phyloP scores from a whole-genome alignment of 1,140 invertebrate genomes.

The Chrysoperla carnea region DNA sequence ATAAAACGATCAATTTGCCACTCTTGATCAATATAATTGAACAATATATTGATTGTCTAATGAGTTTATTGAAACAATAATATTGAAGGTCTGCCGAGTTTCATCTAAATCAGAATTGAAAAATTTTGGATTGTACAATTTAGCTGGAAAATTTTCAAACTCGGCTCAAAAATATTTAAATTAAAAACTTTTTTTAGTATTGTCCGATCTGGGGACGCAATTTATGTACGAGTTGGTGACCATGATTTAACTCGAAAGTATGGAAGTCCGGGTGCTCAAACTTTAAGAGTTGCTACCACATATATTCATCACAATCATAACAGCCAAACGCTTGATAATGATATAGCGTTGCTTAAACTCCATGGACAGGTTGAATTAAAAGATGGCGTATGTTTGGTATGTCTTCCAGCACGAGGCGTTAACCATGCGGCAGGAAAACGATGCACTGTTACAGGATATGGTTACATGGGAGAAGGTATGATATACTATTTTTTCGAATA shows the following conservation, averaged over 20 bases:
- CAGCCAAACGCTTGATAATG: conserved; percentile 87
- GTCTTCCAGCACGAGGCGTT: conserved; percentile 70
- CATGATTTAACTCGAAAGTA: conserved; percentile 78
- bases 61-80: too few species aligned
- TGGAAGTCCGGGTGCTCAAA: conserved; percentile 75
- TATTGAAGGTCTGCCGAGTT: too few species aligned
- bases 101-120: too few species aligned
- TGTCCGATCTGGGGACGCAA: conserved; percentile 74
- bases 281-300: conserved; percentile 71
- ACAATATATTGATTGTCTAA: too few species aligned
- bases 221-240: conserved; percentile 83
- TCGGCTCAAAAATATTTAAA: background rate
- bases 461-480: conserved; percentile 82
- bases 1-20: too few species aligned
- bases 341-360: conserved; percentile 85
- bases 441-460: conserved; percentile 85
- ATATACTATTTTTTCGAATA: background rate
- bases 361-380: conserved; percentile 77
- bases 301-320: conserved; percentile 96
- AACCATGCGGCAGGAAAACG: conserved; percentile 71
- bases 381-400: conserved; percentile 66
- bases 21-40: too few species aligned
- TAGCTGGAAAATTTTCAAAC: background rate
- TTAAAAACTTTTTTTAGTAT: conserved; percentile 40
- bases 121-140: too few species aligned